Evolutionary conservation across 35 echinoderm and acorn worm genomes (phyloP).

Genomic region (Holothuria glaberrima): DNA sequence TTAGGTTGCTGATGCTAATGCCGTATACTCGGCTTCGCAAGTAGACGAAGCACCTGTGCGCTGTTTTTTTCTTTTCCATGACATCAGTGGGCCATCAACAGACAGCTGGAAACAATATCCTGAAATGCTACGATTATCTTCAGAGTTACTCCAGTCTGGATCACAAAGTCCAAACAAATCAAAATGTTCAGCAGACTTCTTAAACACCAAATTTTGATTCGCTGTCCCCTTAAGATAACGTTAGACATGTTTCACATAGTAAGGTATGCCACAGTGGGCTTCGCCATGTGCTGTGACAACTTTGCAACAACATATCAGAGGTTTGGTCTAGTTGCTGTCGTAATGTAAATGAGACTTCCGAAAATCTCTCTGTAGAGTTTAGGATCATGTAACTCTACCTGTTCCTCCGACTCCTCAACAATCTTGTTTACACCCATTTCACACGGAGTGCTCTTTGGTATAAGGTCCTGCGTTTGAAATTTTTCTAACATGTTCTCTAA

Average conservation of each 20-base stretch:
- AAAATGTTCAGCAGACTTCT: slow-evolving; percentile 38
- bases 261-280: slow-evolving; percentile 23
- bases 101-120: slow-evolving; percentile 53
- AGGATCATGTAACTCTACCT: background rate
- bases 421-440: too few species aligned
- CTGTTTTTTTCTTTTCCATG: slow-evolving; percentile 48
- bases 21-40: slow-evolving; percentile 63
- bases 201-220: slow-evolving; percentile 45
- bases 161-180: slow-evolving; percentile 57
- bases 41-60: slow-evolving; percentile 34
- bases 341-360: slow-evolving; percentile 46
- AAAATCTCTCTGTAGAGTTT: slow-evolving; percentile 47
- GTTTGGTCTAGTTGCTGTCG: slow-evolving; percentile 50
- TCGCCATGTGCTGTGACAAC: slow-evolving; percentile 58
- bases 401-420: slow-evolving; percentile 24
- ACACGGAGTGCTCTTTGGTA: too few species aligned
- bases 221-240: slow-evolving; percentile 59
- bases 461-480: too few species aligned
- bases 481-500: too few species aligned
- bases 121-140: slow-evolving; percentile 46
- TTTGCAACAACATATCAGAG: slow-evolving; percentile 51
- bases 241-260: slow-evolving; percentile 55
- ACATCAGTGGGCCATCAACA: slow-evolving; percentile 31
- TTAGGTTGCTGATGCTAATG: slow-evolving; percentile 23
- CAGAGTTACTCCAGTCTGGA: slow-evolving; percentile 29